Percentiles rank a stretch among this genome's conserved stretches.
Evolutionary conservation across 2,888 invertebrate genomes (phyloP).

Genomic region (Caenorhabditis japonica): DNA sequence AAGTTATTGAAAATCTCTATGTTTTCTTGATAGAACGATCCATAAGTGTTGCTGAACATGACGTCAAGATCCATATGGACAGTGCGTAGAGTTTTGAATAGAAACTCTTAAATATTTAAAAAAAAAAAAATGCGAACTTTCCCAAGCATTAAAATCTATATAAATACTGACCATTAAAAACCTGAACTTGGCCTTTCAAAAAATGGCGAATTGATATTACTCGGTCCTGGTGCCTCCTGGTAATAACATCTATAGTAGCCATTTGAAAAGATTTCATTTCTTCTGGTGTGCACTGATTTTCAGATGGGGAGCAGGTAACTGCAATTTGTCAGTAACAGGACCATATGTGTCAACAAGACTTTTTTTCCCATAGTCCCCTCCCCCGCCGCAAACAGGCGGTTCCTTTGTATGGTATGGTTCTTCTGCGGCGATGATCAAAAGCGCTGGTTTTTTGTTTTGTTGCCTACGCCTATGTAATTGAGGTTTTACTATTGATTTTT

Average conservation of each 20-base stretch:
- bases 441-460: no score
- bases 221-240: conserved; percentile 37
- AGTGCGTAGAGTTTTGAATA: conserved; percentile 27
- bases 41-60: conserved; percentile 48
- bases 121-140: conserved; percentile 3
- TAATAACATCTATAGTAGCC: conserved; percentile 16
- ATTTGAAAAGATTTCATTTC: conserved; percentile 16
- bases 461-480: no score
- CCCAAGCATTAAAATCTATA: no score
- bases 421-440: no score
- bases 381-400: no score
- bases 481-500: no score
- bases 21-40: conserved; percentile 47
- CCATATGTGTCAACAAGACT: no score
- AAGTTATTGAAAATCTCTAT: conserved; percentile 35
- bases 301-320: conserved; percentile 23
- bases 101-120: conserved; percentile 39
- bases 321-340: neutral
- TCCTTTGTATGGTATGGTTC: no score
- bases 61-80: conserved; percentile 43
- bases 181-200: conserved; percentile 16
- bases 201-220: conserved; percentile 34
- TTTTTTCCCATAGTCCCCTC: no score
- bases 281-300: conserved; percentile 38
- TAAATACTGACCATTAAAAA: conserved; percentile 22